Evolutionary conservation across 2,888 invertebrate species (phyloP), one percentile per base, ranked within the genome.

Genomic region (Crossocerus cetratus): DNA sequence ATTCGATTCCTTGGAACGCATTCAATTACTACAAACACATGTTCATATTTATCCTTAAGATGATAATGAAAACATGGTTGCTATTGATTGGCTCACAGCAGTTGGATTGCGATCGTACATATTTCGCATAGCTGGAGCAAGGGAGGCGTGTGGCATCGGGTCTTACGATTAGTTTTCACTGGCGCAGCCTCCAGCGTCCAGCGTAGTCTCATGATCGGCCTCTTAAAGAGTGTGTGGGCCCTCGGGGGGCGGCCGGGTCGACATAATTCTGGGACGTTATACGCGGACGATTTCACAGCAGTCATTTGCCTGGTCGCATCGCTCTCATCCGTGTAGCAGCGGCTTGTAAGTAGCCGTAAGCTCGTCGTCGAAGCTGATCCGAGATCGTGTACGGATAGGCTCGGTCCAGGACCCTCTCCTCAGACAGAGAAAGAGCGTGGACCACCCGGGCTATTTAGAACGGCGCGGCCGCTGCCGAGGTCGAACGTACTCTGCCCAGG

Each of bases 361-460:
- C 74, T 70, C 63, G 69, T 70, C 74, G 74, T 67, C 71, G 78
- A 72, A 73, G 75, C 45, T 67, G 79, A 78, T 72, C 82, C 32
- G 69, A 84, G 83, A 84, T 84, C 78, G 80, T 82, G 76, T 73
- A 72, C 59, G 71, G 83, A 84, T 84, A 84, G 76, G 75, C 23
- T 69, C 69, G 60, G 69, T 72, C 77, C 65, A 74, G 65, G 63
- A 23, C 32, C 32, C 8, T 32, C 32, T 32, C 32, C 32, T n/a
- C 8, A 49, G 49, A 14, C 49, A 49, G 49, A 62, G 71, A 57
- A 70, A 32, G 32, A 32, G 32, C 3, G 8, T 32, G 84, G 84
- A 84, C 84, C 84, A 84, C 84, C 84, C 84, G 76, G 79, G 64
- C 78, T 79, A 84, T 83, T 83, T 79, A 63, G 76, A 83, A 73